phyloP scores from a whole-genome alignment of 1,140 invertebrate genomes.

The Vollenhovia emeryi region DNA sequence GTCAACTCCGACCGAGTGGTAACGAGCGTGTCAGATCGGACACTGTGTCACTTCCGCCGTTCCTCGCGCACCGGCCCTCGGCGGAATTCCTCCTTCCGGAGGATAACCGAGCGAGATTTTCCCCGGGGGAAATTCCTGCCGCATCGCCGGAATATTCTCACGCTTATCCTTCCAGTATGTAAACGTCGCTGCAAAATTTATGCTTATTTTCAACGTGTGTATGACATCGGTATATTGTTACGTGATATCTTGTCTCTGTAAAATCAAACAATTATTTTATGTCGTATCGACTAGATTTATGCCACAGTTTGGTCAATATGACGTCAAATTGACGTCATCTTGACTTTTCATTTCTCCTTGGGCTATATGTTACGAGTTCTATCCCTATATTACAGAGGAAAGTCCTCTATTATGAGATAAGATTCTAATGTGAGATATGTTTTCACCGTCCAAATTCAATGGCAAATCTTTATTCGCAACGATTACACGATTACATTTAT shows the following conservation, averaged over 20 bases:
- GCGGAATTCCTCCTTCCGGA: background rate
- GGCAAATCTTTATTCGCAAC: too few relatives aligned
- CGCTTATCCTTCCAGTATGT: background rate
- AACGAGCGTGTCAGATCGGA: conserved; percentile 25
- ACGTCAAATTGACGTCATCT: too few relatives aligned
- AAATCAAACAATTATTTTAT: too few relatives aligned
- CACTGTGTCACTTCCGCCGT: background rate
- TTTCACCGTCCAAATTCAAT: too few relatives aligned
- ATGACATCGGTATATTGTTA: background rate
- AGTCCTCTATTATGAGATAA: too few relatives aligned
- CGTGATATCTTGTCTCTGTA: background rate
- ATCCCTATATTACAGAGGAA: too few relatives aligned
- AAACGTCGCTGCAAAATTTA: background rate
- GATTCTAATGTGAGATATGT: too few relatives aligned
- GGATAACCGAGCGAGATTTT: background rate
- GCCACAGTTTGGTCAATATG: too few relatives aligned
- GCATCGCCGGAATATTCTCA: background rate
- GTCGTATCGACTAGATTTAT: too few relatives aligned
- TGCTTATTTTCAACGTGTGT: background rate
- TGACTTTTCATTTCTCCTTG: too few relatives aligned
- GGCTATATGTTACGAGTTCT: too few relatives aligned
- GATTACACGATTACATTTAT: too few relatives aligned
- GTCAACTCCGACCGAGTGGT: conserved; percentile 55
- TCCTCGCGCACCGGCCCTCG: background rate
- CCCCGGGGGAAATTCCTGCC: background rate